Percentiles rank a stretch among this genome's conserved stretches.
phyloP scores from a whole-genome alignment of 2,888 invertebrate species.

The Glomeris marginata region DNA sequence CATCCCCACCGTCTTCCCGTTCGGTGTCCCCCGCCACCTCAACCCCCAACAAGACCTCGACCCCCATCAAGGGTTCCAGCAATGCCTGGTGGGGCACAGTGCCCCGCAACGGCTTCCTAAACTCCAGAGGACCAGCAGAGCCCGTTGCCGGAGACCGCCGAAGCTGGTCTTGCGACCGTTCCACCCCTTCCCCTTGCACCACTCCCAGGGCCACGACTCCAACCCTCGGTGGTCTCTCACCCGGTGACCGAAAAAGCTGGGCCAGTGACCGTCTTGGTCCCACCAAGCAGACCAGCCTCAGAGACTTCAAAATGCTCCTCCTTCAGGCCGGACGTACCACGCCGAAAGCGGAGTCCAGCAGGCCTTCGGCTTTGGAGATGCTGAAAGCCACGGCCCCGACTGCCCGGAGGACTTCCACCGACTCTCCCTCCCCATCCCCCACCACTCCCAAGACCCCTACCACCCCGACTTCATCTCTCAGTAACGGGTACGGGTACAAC shows the following conservation, averaged over 20 bases:
- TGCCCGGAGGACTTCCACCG: constrained; percentile 11
- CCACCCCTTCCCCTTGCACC: background rate
- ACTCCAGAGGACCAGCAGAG: background rate
- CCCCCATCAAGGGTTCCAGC: background rate
- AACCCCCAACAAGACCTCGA: constrained; percentile 8
- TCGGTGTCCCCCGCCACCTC: constrained; percentile 14
- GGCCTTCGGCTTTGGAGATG: constrained; percentile 22
- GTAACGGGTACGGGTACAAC: constrained; percentile 23
- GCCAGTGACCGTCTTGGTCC: constrained; percentile 22
- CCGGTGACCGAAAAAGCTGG: constrained; percentile 32
- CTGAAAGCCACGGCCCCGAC: constrained; percentile 18
- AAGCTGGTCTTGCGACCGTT: constrained; percentile 13
- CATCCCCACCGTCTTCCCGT: constrained; percentile 16
- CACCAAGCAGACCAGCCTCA: constrained; percentile 53
- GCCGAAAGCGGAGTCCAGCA: constrained; percentile 10
- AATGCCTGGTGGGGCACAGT: background rate
- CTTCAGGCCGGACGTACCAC: constrained; percentile 19
- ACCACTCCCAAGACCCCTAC: constrained; percentile 26
- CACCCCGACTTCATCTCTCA: constrained; percentile 45
- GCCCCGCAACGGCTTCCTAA: constrained; percentile 4
- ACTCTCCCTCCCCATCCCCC: constrained; percentile 5
- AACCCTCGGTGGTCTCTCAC: background rate
- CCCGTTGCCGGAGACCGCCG: constrained; percentile 9
- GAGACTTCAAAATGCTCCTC: constrained; percentile 62
- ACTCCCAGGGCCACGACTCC: constrained; percentile 17